Evolutionary conservation across 1,140 invertebrate species (phyloP), one percentile per base, ranked within the genome.

Genomic region (Asbolus verrucosus): DNA sequence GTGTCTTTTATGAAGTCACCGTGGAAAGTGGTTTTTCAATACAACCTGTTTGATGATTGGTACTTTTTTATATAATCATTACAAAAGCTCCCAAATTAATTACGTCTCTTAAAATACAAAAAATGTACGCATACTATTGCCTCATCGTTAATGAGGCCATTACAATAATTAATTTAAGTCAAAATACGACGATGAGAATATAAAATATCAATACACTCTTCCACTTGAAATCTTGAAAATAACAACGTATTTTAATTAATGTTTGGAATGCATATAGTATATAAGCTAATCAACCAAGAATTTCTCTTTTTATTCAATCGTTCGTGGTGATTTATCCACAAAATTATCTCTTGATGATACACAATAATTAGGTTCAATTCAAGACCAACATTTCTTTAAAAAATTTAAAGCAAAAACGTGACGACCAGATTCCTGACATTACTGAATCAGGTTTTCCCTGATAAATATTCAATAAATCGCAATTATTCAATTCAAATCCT

Each of bases 1-100:
- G 36, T 62, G 31, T 24, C 31, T 62, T 36, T 62, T 38, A 39
- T 33, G 60, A 62, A 39, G 60, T 62, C 60, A 19, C 27, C 16
- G 31, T 13, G 15, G 19, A 33, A 62, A 62, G 31, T 62, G 36
- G 36, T 39, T 31, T 60, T 60, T 60, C 54, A 15, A 14, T 31
- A 11, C 60, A 15, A 62, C 31, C 14, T 19, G 50, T 16, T 27
- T 2, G 43, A 6, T 6, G 15, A 46, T 14, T 46, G 41, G 33
- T 36, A 11, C 33, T 36, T 62, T 39, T 62, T 60, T 38, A 3
- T 16, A 2, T 6, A 14, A 27, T 15, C 31, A 16, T 60, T 31
- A 33, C 27, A 30, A 11, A 31, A 61, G 8, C 54, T 61, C 31
- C 19, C 31, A 62, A 33, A 16, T 62, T 62, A 62, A 62, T 38